These are phyloP conservation scores for Diadumene lineata DNA, from an alignment of 92 coral and sea anemone species.

Conservation along the genomic window DNA sequence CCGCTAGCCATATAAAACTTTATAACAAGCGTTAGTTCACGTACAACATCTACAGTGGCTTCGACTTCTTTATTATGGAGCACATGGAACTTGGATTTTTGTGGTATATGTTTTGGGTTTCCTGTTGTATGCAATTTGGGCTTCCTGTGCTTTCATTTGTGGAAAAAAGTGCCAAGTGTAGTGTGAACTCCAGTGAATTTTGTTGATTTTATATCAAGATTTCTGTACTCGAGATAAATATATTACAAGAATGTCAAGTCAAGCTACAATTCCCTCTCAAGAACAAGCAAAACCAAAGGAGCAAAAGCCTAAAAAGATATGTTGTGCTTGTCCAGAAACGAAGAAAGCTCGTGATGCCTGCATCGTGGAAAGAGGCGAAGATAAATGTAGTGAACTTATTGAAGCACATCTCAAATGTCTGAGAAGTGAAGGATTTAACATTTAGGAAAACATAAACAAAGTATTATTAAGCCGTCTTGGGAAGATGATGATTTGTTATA, in stretches of 20 bases:
- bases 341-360: conserved; percentile 89
- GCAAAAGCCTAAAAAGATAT: conserved; percentile 70
- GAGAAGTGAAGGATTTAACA: conserved; percentile 90
- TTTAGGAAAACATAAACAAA: too few relatives aligned
- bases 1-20: conserved; percentile 16
- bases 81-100: too few relatives aligned
- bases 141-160: not conserved
- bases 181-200: too few relatives aligned
- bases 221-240: not conserved
- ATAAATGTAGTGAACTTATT: conserved; percentile 78
- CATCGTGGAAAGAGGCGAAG: conserved; percentile 92
- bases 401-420: conserved; percentile 96
- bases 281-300: conserved; percentile 67
- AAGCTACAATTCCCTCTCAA: not conserved
- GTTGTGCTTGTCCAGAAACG: conserved; percentile 99
- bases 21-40: too few relatives aligned
- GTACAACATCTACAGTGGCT: too few relatives aligned
- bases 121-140: not conserved
- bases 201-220: too few relatives aligned
- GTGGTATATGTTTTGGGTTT: not conserved
- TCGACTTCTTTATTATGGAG: too few relatives aligned
- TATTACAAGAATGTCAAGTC: not conserved
- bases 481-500: too few relatives aligned
- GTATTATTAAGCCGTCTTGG: too few relatives aligned
- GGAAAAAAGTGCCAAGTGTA: too few relatives aligned